These are phyloP conservation scores for Drosophila prostipennis DNA, from an alignment of 2,888 invertebrate genomes.

Conservation along the genomic window DNA sequence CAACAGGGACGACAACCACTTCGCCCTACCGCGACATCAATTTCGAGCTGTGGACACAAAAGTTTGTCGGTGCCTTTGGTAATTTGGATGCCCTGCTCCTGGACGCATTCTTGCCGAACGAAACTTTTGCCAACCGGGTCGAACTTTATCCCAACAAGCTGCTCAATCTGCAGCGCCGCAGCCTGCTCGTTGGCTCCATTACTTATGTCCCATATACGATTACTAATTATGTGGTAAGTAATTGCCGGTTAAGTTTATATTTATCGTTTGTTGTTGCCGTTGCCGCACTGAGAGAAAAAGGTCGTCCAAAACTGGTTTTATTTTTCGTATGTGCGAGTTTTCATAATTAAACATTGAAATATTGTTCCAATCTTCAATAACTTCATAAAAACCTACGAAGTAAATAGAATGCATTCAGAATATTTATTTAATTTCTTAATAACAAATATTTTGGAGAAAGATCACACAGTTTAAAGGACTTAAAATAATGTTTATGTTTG, in stretches of 20 bases:
- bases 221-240: conserved; percentile 83
- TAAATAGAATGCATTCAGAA: too few species aligned
- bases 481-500: too few species aligned
- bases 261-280: conserved; percentile 60
- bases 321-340: too few species aligned
- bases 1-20: conserved; percentile 18
- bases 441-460: too few species aligned
- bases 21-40: conserved; percentile 71
- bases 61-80: conserved; percentile 80
- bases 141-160: conserved; percentile 84
- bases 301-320: background rate
- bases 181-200: conserved; percentile 80
- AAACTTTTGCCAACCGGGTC: conserved; percentile 73
- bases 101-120: conserved; percentile 80
- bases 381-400: too few species aligned
- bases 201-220: conserved; percentile 83
- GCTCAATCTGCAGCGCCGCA: conserved; percentile 78
- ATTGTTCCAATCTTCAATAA: too few species aligned
- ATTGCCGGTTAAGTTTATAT: conserved; percentile 80
- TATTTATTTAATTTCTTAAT: too few species aligned
- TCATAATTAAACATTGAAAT: too few species aligned
- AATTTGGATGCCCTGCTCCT: conserved; percentile 81
- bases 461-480: too few species aligned
- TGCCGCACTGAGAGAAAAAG: conserved; percentile 37
- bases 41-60: conserved; percentile 84